Conservation (phyloP, 2,888 invertebrate genomes). For the Caenorhabditis sp. region DNA sequence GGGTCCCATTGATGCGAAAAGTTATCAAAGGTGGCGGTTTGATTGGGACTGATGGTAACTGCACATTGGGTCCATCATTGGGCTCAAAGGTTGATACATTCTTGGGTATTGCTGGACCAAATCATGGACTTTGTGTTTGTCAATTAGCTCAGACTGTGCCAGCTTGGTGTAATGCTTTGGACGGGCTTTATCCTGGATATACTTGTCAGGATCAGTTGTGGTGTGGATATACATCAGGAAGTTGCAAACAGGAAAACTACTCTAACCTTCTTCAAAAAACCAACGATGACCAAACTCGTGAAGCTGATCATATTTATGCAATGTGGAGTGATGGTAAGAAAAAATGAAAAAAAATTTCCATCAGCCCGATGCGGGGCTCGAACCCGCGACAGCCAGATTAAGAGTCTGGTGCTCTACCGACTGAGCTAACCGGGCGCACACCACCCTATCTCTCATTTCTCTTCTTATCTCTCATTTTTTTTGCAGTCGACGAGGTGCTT, state of each 20-base stretch:
- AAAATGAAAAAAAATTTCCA: not conserved
- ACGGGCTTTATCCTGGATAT: slow-evolving; percentile 66
- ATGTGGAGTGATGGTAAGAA: slow-evolving; percentile 69
- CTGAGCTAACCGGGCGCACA: slow-evolving; percentile 70
- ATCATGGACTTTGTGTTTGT: slow-evolving; percentile 68
- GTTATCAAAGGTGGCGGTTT: slow-evolving; percentile 67
- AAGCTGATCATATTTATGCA: slow-evolving; percentile 68
- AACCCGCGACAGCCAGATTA: slow-evolving; percentile 63
- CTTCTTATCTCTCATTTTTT: no score
- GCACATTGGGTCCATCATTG: slow-evolving; percentile 65
- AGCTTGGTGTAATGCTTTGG: slow-evolving; percentile 70
- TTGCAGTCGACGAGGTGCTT: slow-evolving; percentile 67
- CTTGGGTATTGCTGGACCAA: slow-evolving; percentile 68
- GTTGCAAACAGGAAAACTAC: slow-evolving; percentile 68
- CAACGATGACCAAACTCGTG: slow-evolving; percentile 63
- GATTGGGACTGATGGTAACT: slow-evolving; percentile 70
- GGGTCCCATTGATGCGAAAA: slow-evolving; percentile 63
- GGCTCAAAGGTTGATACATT: slow-evolving; percentile 66
- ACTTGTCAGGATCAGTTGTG: slow-evolving; percentile 66
- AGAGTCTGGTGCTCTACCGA: slow-evolving; percentile 70
- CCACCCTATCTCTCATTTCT: no score
- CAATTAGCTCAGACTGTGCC: slow-evolving; percentile 70
- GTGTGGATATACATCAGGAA: slow-evolving; percentile 67
- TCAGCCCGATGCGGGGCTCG: slow-evolving; percentile 67
- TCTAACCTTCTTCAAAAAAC: slow-evolving; percentile 68